Conservation (phyloP, 2,888 invertebrate species). For the Odontocolon sp. region DNA sequence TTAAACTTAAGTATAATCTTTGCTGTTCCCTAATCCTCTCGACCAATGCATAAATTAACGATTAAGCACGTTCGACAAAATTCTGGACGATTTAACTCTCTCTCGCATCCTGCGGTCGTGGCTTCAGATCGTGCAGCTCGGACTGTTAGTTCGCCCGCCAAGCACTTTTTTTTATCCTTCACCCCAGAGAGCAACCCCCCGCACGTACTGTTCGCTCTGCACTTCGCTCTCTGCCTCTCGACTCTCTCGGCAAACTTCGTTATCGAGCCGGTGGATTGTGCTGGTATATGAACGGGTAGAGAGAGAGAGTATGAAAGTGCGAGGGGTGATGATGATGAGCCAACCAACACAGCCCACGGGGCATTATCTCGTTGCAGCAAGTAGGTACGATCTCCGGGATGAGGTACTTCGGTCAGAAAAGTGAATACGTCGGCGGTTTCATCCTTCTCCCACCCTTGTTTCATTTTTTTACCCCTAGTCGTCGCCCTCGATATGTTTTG, state of each 20-base stretch:
- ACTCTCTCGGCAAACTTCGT: constrained; percentile 53
- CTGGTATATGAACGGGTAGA: constrained; percentile 16
- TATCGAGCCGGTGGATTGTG: constrained; percentile 46
- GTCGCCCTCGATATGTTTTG: constrained; percentile 37
- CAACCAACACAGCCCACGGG: constrained; percentile 49
- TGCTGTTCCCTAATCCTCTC: neutral
- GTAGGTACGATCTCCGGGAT: constrained; percentile 40
- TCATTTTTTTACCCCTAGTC: neutral
- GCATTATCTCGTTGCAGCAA: constrained; percentile 59
- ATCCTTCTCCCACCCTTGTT: constrained; percentile 32
- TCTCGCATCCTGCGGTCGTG: constrained; percentile 9
- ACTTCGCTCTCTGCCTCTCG: neutral
- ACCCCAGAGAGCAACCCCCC: constrained; percentile 7
- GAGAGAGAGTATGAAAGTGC: constrained; percentile 26
- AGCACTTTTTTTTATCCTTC: constrained; percentile 45
- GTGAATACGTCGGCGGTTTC: constrained; percentile 60
- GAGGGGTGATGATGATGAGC: constrained; percentile 53
- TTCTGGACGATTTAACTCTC: constrained; percentile 39
- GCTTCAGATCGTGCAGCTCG: neutral
- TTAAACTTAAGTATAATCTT: too few relatives aligned
- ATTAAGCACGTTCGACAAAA: constrained; percentile 39
- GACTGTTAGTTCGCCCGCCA: constrained; percentile 14
- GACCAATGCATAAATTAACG: constrained; percentile 14
- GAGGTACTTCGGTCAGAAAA: constrained; percentile 35
- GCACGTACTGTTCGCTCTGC: constrained; percentile 5